A percentile compares a stretch with the other conserved stretches of the same genome.
phyloP scores from a whole-genome alignment of 2,113 vertebrate genomes.

The Candoia aspera region DNA sequence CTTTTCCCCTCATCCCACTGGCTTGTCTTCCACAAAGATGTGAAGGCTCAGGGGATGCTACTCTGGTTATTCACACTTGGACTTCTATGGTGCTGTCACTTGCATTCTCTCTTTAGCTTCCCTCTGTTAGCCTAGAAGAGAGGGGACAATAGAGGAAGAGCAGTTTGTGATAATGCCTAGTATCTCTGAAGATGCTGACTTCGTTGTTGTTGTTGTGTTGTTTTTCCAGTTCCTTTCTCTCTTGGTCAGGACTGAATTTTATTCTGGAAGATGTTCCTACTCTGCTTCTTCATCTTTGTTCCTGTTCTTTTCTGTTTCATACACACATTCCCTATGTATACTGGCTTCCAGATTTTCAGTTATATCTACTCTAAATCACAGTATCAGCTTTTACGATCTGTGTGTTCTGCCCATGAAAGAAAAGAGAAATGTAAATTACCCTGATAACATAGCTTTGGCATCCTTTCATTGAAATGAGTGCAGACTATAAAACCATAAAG shows the following conservation, averaged over 20 bases:
- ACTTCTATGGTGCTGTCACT: not conserved
- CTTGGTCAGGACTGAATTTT: not conserved
- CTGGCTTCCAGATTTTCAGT: not conserved
- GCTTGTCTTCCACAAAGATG: not conserved
- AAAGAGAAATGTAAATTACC: constrained; percentile 13
- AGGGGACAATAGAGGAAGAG: not conserved
- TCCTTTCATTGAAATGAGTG: not conserved
- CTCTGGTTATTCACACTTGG: not conserved
- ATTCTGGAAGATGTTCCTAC: not conserved
- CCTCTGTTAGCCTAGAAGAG: not conserved
- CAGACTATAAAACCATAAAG: constrained; percentile 34
- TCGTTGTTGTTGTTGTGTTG: not conserved
- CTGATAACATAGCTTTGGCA: not conserved
- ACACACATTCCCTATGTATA: rapidly evolving
- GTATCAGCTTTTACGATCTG: constrained; percentile 1
- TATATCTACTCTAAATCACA: not conserved
- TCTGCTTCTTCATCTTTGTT: not conserved
- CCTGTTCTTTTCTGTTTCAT: no score
- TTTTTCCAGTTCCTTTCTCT: not conserved
- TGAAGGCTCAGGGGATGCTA: not conserved
- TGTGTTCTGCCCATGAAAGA: not conserved
- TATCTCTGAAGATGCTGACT: not conserved
- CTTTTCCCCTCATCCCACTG: not conserved
- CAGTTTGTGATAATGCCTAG: not conserved
- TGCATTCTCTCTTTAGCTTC: not conserved